These are phyloP conservation scores for Bembecia ichneumoniformis DNA, from an alignment of 2,888 invertebrate genomes.

Conservation along the genomic window DNA sequence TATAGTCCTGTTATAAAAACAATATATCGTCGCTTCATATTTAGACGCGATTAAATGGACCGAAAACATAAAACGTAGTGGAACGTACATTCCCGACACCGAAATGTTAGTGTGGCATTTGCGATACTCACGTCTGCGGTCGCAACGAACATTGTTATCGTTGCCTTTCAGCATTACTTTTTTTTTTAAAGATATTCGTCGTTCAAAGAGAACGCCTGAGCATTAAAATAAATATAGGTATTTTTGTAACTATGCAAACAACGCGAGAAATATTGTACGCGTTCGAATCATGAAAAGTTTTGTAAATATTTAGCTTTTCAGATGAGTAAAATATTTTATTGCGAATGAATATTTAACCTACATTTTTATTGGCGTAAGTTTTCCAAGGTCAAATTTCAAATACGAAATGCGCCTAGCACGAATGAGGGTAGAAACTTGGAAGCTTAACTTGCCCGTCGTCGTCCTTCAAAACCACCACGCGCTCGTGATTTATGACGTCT, in stretches of 20 bases:
- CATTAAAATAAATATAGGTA: background rate
- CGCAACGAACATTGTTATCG: background rate
- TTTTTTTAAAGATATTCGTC: background rate
- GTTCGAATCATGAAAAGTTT: background rate
- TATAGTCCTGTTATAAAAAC: background rate
- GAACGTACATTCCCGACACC: conserved; percentile 30
- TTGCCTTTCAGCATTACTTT: background rate
- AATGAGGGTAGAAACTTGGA: background rate
- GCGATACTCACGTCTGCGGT: background rate
- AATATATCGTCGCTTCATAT: conserved; percentile 7
- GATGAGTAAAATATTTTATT: background rate
- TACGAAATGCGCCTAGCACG: background rate
- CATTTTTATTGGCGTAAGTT: background rate
- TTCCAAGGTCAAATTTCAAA: background rate
- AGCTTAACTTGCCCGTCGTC: conserved; percentile 1
- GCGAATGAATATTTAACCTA: background rate
- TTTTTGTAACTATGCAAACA: background rate
- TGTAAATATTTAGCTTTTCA: background rate
- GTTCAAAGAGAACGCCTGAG: background rate
- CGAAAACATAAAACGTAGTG: conserved; percentile 44
- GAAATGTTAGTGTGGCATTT: conserved; percentile 18
- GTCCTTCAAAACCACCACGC: conserved; percentile 10
- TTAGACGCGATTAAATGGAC: conserved; percentile 34
- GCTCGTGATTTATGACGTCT: conserved; percentile 41
- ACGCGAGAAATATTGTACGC: background rate